Evolutionary conservation across 2,888 invertebrate genomes (phyloP).

Genomic region (Plebejus anna): DNA sequence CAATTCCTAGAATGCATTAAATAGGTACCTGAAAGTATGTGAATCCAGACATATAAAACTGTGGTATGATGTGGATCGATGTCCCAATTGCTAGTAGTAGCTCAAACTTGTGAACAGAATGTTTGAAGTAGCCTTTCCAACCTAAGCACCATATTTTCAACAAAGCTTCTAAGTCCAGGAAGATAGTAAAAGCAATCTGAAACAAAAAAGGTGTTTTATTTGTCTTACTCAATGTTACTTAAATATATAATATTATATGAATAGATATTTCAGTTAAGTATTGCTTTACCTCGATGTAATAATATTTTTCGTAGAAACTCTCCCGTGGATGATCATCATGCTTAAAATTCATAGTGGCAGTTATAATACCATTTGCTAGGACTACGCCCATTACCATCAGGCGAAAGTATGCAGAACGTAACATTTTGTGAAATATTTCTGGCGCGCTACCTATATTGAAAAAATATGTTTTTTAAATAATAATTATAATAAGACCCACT

Average conservation of each 20-base stretch:
- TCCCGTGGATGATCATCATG: slow-evolving; percentile 92
- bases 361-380: slow-evolving; percentile 96
- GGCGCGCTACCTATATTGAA: slow-evolving; percentile 83
- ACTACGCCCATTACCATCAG: slow-evolving; percentile 96
- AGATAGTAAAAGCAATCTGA: slow-evolving; percentile 94
- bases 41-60: slow-evolving; percentile 94
- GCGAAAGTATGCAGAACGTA: slow-evolving; percentile 95
- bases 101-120: slow-evolving; percentile 99
- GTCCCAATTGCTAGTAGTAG: slow-evolving; percentile 95
- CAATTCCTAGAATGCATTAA: not conserved
- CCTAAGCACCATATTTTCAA: slow-evolving; percentile 99
- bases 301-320: slow-evolving; percentile 93
- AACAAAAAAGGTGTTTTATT: slow-evolving; percentile 38
- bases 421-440: slow-evolving; percentile 89
- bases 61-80: slow-evolving; percentile 94
- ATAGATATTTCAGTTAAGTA: not conserved
- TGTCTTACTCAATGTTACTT: not conserved
- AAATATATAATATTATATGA: not conserved
- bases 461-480: no score
- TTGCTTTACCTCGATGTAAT: slow-evolving; percentile 88
- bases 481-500: no score
- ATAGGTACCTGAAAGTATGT: slow-evolving; percentile 94
- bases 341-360: slow-evolving; percentile 96
- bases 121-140: slow-evolving; percentile 95
- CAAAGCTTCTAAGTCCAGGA: slow-evolving; percentile 95